Percentiles rank a stretch among this genome's conserved stretches.
phyloP scores from a whole-genome alignment of 1,140 invertebrate species.

The Drosophila sp. region DNA sequence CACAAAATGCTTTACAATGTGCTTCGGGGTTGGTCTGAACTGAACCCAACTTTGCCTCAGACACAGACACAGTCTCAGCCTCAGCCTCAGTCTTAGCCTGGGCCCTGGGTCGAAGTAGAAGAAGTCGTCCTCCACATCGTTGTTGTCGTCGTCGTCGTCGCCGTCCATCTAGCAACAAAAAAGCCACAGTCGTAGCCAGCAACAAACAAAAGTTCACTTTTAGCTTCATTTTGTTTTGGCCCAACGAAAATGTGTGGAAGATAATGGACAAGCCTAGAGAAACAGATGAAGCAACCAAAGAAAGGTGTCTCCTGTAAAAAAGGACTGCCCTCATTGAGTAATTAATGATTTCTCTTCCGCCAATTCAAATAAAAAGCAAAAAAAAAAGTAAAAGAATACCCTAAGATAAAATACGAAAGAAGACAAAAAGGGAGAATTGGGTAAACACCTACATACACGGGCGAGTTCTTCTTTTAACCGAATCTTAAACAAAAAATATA shows the following conservation, averaged over 20 bases:
- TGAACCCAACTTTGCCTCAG: constrained; percentile 1
- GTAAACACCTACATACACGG: no score
- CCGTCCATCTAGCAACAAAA: constrained; percentile 6
- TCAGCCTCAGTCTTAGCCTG: background rate
- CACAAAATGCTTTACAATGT: constrained; percentile 9
- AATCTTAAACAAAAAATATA: no score
- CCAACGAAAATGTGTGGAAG: constrained; percentile 9
- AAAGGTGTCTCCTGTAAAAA: background rate
- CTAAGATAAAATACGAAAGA: no score
- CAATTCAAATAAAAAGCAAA: background rate
- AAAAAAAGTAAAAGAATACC: no score
- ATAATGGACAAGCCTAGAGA: constrained; percentile 20
- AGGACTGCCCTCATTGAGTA: background rate
- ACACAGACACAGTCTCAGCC: background rate
- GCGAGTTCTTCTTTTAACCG: no score
- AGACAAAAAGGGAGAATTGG: no score
- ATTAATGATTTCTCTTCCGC: background rate
- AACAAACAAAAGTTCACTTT: constrained; percentile 47
- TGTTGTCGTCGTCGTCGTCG: background rate
- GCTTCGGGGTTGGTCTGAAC: constrained; percentile 11
- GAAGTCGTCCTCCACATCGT: background rate
- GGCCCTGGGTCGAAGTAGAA: background rate
- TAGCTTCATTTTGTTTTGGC: constrained; percentile 40
- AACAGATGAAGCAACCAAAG: constrained; percentile 26
- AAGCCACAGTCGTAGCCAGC: constrained; percentile 9